These are phyloP conservation scores for Gisinianus flammeolus DNA, from an alignment of 2,888 invertebrate genomes.

Conservation along the genomic window DNA sequence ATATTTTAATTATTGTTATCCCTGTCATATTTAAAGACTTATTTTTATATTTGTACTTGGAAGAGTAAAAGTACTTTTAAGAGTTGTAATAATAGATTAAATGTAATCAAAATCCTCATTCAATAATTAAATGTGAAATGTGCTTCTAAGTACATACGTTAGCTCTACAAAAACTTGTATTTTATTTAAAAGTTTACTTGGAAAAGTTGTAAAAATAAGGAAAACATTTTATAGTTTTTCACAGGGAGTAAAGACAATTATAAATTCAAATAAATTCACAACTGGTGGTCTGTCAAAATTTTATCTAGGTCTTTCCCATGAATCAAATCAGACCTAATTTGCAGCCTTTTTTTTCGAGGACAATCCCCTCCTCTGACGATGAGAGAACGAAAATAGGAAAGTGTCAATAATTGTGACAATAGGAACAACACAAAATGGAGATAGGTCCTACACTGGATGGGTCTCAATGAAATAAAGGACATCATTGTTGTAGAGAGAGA, in stretches of 20 bases:
- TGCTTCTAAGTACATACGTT: too few species aligned
- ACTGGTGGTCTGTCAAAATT: slow-evolving; percentile 19
- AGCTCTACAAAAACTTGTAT: too few species aligned
- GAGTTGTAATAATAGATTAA: too few species aligned
- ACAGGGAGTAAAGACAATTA: neutral
- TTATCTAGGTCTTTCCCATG: slow-evolving; percentile 10
- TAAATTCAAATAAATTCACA: neutral
- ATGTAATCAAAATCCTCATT: too few species aligned
- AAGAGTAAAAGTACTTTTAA: too few species aligned
- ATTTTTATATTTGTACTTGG: too few species aligned
- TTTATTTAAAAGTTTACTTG: too few species aligned
- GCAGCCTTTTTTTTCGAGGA: slow-evolving; percentile 15
- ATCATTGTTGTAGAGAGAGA: neutral
- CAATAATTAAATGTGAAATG: too few species aligned
- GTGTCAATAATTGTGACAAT: slow-evolving; percentile 21
- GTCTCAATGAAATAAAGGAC: slow-evolving; percentile 12
- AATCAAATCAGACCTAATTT: neutral
- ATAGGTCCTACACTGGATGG: neutral
- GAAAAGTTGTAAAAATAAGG: neutral
- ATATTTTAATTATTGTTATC: too few species aligned
- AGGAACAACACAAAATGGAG: neutral
- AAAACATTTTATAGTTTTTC: neutral
- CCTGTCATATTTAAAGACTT: too few species aligned
- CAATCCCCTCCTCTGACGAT: neutral
- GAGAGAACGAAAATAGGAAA: slow-evolving; percentile 13